Conservation (phyloP, 2,797 vertebrate species). For the Picus viridis region DNA sequence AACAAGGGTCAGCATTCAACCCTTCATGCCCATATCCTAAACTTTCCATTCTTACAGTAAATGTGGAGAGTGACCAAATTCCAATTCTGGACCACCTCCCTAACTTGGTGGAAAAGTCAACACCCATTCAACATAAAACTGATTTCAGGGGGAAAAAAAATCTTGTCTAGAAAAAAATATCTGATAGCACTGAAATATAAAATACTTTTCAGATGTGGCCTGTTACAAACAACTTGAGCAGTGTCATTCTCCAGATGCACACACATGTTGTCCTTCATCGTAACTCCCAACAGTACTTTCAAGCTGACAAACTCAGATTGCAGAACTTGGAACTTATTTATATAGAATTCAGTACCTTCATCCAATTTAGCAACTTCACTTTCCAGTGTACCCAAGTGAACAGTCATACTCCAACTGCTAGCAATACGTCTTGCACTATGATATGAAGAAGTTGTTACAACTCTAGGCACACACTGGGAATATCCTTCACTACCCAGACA, state of each 20-base stretch:
- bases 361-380: background rate
- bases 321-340: background rate
- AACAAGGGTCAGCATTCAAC: background rate
- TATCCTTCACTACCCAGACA: background rate
- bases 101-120: background rate
- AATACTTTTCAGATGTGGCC: background rate
- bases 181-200: background rate
- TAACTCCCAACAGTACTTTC: background rate
- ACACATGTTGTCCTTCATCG: background rate
- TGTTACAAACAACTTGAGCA: background rate
- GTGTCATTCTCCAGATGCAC: background rate
- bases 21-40: background rate
- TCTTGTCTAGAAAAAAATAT: background rate
- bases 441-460: background rate
- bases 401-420: background rate
- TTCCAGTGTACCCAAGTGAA: background rate
- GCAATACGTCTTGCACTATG: background rate
- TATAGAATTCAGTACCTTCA: background rate
- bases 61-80: background rate
- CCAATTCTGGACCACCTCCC: background rate
- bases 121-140: background rate
- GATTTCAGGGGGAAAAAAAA: background rate
- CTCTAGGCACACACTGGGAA: background rate
- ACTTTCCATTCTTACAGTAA: background rate
- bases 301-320: background rate